Evolutionary conservation across 2,113 vertebrate genomes (phyloP).

Genomic region (Lepidothrix coronata): DNA sequence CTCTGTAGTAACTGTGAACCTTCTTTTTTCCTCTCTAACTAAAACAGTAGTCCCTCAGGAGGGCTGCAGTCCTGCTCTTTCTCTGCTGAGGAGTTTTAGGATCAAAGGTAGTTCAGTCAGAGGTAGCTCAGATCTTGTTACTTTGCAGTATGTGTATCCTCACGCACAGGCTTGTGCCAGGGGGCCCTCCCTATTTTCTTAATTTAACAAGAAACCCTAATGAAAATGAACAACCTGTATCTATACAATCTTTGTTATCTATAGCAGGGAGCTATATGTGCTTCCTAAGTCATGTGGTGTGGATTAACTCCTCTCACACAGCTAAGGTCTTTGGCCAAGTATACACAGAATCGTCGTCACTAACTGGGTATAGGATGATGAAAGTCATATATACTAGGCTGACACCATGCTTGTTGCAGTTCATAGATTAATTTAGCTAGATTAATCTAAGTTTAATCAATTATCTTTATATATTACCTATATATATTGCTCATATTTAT

Average conservation of each 20-base stretch:
- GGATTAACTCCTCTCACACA: neutral
- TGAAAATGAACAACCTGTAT: neutral
- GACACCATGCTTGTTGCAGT: neutral
- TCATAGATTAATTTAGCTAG: neutral
- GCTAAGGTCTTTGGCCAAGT: neutral
- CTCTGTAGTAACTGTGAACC: neutral
- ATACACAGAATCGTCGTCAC: accelerated
- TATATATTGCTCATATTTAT: neutral
- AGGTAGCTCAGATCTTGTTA: neutral
- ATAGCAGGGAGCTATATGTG: neutral
- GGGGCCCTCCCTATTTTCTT: neutral
- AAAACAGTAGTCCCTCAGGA: neutral
- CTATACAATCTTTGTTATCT: neutral
- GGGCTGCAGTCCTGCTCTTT: neutral
- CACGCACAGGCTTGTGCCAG: neutral
- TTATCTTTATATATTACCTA: neutral
- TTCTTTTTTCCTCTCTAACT: neutral
- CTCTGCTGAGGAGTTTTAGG: neutral
- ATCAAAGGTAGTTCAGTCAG: neutral
- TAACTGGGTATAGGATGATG: neutral
- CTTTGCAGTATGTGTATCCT: neutral
- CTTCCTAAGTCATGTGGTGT: neutral
- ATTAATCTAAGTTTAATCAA: neutral
- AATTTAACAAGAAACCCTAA: neutral
- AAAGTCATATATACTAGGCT: neutral